Evolutionary conservation across 2,888 invertebrate species (phyloP).

Genomic region (Bellardia bayeri): DNA sequence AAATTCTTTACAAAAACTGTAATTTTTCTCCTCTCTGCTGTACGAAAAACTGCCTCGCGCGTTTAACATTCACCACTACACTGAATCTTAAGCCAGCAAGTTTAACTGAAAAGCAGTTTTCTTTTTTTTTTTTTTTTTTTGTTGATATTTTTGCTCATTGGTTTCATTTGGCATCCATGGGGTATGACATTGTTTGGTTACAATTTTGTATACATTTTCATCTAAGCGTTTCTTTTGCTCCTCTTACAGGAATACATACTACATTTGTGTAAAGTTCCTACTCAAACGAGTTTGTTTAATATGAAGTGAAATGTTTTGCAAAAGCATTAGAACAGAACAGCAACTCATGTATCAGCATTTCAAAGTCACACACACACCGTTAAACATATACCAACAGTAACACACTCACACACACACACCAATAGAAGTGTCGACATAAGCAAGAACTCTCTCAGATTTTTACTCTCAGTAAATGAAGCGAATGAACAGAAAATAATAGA

Average conservation of each 20-base stretch:
- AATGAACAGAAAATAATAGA: slow-evolving; percentile 12
- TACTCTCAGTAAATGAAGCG: slow-evolving; percentile 41
- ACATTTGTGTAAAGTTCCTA: slow-evolving; percentile 12
- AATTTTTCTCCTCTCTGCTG: neutral
- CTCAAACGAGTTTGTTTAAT: neutral
- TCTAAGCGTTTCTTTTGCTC: neutral
- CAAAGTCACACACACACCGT: slow-evolving; percentile 9
- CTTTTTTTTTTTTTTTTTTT: too few species aligned
- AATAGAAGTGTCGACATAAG: neutral
- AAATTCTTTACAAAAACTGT: slow-evolving; percentile 11
- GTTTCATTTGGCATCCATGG: slow-evolving; percentile 35
- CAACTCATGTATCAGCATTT: slow-evolving; percentile 12
- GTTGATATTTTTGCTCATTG: neutral
- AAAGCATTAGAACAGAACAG: neutral
- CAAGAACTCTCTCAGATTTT: slow-evolving; percentile 33
- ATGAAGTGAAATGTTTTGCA: slow-evolving; percentile 30
- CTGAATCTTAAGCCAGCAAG: slow-evolving; percentile 39
- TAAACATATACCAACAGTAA: too few species aligned
- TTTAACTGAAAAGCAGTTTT: slow-evolving; percentile 11
- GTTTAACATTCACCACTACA: slow-evolving; percentile 68
- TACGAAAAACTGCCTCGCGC: slow-evolving; percentile 54
- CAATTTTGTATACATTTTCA: slow-evolving; percentile 6
- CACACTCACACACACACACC: neutral
- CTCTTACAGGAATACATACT: neutral
- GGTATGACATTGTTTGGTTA: slow-evolving; percentile 29